Conservation (phyloP, 2,797 vertebrate genomes). For the Euthynnus affinis region DNA sequence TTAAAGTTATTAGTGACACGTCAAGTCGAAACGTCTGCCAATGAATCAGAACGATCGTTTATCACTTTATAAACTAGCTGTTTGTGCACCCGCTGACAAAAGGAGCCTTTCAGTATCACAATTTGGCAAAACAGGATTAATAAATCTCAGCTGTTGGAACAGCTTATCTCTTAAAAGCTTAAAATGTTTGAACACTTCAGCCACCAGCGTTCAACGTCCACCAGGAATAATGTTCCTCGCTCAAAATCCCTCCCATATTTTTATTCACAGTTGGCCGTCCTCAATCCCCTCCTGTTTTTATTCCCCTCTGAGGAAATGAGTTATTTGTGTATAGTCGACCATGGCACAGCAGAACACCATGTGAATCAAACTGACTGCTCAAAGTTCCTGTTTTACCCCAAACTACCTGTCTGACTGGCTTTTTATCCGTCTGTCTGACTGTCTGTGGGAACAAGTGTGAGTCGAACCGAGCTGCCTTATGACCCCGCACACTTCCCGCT, state of each 20-base stretch:
- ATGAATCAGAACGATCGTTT: constrained; percentile 22
- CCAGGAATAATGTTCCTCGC: constrained; percentile 24
- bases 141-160: constrained; percentile 43
- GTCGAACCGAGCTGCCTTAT: constrained; percentile 59
- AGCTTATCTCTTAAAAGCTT: constrained; percentile 61
- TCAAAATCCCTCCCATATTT: constrained; percentile 22
- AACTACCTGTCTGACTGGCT: constrained; percentile 33
- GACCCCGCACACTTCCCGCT: constrained; percentile 77
- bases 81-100: constrained; percentile 31
- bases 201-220: constrained; percentile 45
- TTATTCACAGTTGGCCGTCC: constrained; percentile 27
- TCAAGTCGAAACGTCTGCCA: not conserved
- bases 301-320: constrained; percentile 45
- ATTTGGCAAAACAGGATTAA: constrained; percentile 38
- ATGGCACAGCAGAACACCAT: constrained; percentile 39
- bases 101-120: constrained; percentile 51
- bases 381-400: constrained; percentile 67
- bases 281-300: constrained; percentile 42
- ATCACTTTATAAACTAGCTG: not conserved
- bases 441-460: constrained; percentile 53
- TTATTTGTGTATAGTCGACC: constrained; percentile 39
- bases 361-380: constrained; percentile 32
- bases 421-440: constrained; percentile 37
- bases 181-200: constrained; percentile 40
- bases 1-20: not conserved